phyloP scores from a whole-genome alignment of 2,113 vertebrate species.

The Origma solitaria region DNA sequence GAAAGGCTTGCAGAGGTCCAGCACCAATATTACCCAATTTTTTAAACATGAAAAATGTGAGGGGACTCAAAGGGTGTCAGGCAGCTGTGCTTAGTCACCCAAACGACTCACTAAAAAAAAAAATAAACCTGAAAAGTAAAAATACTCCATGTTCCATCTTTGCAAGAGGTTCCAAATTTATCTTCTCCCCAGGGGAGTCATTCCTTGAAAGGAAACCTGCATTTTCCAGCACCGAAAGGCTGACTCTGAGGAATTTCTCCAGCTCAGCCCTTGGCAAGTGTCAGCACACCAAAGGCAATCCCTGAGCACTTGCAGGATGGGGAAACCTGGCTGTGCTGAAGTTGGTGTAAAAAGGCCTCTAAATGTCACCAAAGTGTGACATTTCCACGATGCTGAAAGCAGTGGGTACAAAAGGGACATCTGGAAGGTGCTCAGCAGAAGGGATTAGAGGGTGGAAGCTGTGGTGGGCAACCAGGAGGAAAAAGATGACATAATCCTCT shows the following conservation, averaged over 20 bases:
- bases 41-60: not conserved
- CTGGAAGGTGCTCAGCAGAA: not conserved
- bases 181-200: not conserved
- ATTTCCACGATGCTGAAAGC: not conserved
- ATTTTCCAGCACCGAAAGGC: not conserved
- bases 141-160: not conserved
- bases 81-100: not conserved
- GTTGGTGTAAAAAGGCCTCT: not conserved
- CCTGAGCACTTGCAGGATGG: not conserved
- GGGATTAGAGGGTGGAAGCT: not conserved
- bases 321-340: not conserved
- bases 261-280: not conserved
- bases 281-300: not conserved
- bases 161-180: not conserved
- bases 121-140: not conserved
- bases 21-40: not conserved
- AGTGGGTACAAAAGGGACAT: not conserved
- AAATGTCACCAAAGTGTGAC: not conserved
- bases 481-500: slow-evolving; percentile 41
- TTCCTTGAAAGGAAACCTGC: not conserved
- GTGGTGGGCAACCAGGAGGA: not conserved
- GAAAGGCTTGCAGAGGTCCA: not conserved
- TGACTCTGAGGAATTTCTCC: slow-evolving; percentile 6
- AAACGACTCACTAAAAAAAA: not conserved
- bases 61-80: not conserved